Evolutionary conservation across 2,113 vertebrate species (phyloP).

Genomic region (Bolborhynchus lineola): DNA sequence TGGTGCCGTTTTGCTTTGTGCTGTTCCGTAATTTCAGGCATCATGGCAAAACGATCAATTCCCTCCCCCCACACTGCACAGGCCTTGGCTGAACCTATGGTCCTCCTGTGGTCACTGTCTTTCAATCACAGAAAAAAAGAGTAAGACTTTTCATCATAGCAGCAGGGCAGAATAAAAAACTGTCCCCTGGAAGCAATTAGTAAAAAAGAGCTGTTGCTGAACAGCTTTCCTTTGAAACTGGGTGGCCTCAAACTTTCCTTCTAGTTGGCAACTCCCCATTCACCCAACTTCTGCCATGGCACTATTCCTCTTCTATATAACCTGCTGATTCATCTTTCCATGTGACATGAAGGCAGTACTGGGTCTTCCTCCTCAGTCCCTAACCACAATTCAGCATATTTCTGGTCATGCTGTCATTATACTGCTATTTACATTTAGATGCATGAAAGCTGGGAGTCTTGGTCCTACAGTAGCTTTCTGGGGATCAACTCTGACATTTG

Average conservation of each 20-base stretch:
- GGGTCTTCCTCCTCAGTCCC: neutral
- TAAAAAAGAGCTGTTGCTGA: neutral
- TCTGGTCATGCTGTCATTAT: neutral
- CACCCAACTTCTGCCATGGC: neutral
- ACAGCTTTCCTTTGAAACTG: neutral
- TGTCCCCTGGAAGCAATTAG: neutral
- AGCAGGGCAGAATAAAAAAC: neutral
- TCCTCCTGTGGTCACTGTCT: neutral
- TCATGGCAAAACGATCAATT: neutral
- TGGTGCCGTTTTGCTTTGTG: neutral
- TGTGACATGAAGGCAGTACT: neutral
- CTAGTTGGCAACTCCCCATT: neutral
- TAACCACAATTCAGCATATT: neutral
- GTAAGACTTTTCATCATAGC: neutral
- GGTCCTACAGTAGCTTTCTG: neutral
- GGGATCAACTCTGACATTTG: neutral
- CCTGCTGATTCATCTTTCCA: neutral
- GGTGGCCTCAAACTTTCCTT: neutral
- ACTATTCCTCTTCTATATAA: neutral
- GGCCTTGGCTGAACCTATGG: neutral
- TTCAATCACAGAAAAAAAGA: neutral
- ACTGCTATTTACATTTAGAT: accelerated
- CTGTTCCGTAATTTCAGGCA: accelerated
- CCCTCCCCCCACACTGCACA: neutral
- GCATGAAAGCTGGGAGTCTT: neutral